Evolutionary conservation across 1,140 invertebrate species (phyloP).

Genomic region (Meteorus sp.): DNA sequence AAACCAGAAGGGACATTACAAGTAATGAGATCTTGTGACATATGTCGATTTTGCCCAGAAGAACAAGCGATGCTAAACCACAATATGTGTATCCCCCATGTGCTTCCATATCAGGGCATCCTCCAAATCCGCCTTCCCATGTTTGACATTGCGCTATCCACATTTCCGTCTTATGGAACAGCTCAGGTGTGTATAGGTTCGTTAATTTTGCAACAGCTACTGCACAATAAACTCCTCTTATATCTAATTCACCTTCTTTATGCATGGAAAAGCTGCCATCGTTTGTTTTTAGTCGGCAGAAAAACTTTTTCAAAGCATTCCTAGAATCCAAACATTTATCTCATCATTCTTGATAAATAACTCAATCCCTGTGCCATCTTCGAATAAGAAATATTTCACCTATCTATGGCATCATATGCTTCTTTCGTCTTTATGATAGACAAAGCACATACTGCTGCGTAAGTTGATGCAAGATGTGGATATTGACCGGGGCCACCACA

Average conservation of each 20-base stretch:
- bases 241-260: constrained; percentile 91
- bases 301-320: constrained; percentile 72
- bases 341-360: neutral
- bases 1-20: no score
- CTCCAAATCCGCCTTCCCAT: constrained; percentile 97
- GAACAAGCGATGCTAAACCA: constrained; percentile 83
- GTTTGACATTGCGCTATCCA: constrained; percentile 95
- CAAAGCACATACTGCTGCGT: constrained; percentile 93
- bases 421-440: constrained; percentile 85
- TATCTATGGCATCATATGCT: constrained; percentile 85
- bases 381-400: constrained; percentile 56
- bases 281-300: constrained; percentile 73
- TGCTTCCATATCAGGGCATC: constrained; percentile 92
- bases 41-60: constrained; percentile 78
- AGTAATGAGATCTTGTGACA: constrained; percentile 80
- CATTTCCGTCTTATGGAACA: constrained; percentile 85
- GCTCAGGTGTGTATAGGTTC: constrained; percentile 75
- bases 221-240: constrained; percentile 95
- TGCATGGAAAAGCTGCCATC: constrained; percentile 93
- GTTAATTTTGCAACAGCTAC: constrained; percentile 84
- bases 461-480: constrained; percentile 94
- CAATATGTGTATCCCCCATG: constrained; percentile 99
- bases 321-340: constrained; percentile 49
- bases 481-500: constrained; percentile 90
- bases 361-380: constrained; percentile 10